Evolutionary conservation across 2,113 vertebrate species (phyloP).

Genomic region (Oncorhynchus kisutch): DNA sequence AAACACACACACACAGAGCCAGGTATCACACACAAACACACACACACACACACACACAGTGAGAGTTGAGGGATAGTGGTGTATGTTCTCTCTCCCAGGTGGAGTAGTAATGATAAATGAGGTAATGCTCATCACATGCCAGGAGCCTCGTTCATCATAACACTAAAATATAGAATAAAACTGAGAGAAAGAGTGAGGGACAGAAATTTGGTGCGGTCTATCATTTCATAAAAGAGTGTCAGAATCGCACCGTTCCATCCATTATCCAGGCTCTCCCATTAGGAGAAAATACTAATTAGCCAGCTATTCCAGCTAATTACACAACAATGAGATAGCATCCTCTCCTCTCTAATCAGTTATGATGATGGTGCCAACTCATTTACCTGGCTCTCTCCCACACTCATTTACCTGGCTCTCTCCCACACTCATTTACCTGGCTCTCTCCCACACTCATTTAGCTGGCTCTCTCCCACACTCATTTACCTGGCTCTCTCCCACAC

Average conservation of each 20-base stretch:
- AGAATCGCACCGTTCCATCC: neutral
- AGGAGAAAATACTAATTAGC: neutral
- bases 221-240: neutral
- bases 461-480: too few relatives aligned
- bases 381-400: too few relatives aligned
- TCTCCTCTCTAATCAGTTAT: neutral
- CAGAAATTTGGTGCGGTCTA: neutral
- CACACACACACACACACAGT: neutral
- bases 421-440: too few relatives aligned
- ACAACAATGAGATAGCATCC: neutral
- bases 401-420: too few relatives aligned
- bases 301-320: neutral
- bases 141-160: slow-evolving; percentile 43
- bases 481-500: too few relatives aligned
- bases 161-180: slow-evolving; percentile 53
- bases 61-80: too few relatives aligned
- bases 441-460: too few relatives aligned
- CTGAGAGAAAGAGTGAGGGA: neutral
- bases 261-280: neutral
- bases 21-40: neutral
- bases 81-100: slow-evolving; percentile 4
- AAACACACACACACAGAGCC: neutral
- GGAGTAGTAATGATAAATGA: slow-evolving; percentile 35
- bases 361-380: neutral
- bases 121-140: slow-evolving; percentile 19